phyloP scores from a whole-genome alignment of 2,797 vertebrate species.

The Tapirus indicus region DNA sequence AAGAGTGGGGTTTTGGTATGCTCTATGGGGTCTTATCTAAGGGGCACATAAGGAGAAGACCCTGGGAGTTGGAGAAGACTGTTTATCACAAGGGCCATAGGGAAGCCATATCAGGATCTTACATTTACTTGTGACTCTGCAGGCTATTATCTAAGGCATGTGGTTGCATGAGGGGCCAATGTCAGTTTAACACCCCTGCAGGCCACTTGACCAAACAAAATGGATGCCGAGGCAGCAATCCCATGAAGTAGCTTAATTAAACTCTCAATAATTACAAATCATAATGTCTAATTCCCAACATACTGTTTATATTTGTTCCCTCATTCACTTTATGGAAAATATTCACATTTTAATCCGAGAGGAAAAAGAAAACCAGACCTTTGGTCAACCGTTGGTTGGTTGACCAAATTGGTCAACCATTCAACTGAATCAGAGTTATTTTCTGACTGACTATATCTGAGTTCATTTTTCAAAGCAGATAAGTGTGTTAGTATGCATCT shows the following conservation, averaged over 20 bases:
- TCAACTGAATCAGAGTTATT: neutral
- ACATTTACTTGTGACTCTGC: neutral
- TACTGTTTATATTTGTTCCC: neutral
- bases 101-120: neutral
- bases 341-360: neutral
- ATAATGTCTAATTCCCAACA: neutral
- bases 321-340: slow-evolving; percentile 27
- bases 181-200: neutral
- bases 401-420: neutral
- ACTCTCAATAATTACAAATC: neutral
- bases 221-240: neutral
- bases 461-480: slow-evolving; percentile 19
- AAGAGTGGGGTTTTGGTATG: neutral
- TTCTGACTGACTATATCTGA: neutral
- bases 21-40: neutral
- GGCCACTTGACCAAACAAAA: neutral
- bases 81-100: neutral
- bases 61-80: neutral
- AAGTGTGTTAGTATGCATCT: neutral
- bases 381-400: too few relatives aligned
- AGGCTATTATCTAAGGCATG: neutral
- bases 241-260: neutral
- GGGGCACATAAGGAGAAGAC: neutral
- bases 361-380: neutral
- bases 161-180: neutral